Conservation (phyloP, 1,140 invertebrate species). For the Dinoponera quadriceps region DNA sequence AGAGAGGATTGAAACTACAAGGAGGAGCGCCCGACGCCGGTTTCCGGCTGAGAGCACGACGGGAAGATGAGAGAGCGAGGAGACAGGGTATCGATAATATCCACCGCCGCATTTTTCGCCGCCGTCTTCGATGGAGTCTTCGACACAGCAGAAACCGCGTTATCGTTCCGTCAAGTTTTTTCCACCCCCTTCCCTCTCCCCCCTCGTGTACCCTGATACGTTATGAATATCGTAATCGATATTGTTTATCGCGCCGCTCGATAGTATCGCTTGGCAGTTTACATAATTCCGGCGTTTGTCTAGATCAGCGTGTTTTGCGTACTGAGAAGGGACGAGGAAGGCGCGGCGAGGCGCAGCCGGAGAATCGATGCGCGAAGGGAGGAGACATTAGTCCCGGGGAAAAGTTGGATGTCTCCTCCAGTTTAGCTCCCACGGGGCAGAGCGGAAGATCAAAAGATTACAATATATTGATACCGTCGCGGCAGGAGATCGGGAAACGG, state of each 20-base stretch:
- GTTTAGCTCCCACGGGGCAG: conserved; percentile 44
- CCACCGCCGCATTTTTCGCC: conserved; percentile 27
- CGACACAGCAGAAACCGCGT: neutral
- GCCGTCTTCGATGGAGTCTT: conserved; percentile 34
- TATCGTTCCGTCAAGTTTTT: conserved; percentile 38
- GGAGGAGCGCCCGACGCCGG: too few species aligned
- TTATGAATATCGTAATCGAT: conserved; percentile 3
- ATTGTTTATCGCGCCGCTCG: conserved; percentile 28
- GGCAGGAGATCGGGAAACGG: neutral
- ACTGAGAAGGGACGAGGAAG: conserved; percentile 1
- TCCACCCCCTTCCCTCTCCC: too few species aligned
- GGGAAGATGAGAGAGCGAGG: conserved; percentile 22
- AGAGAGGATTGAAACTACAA: too few species aligned
- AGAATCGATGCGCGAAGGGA: conserved; percentile 9
- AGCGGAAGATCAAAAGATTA: conserved; percentile 68
- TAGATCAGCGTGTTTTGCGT: neutral
- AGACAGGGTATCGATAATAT: conserved; percentile 37
- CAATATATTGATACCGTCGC: conserved; percentile 64
- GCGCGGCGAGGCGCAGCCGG: too few species aligned
- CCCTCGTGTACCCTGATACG: neutral
- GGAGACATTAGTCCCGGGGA: conserved; percentile 34
- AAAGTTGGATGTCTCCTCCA: conserved; percentile 56
- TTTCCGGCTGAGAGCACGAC: conserved; percentile 28
- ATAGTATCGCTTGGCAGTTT: conserved; percentile 20
- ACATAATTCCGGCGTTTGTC: conserved; percentile 16